Percentiles rank a stretch among this genome's conserved stretches.
phyloP scores from a whole-genome alignment of 2,888 invertebrate genomes.

The Tipula vernalis region DNA sequence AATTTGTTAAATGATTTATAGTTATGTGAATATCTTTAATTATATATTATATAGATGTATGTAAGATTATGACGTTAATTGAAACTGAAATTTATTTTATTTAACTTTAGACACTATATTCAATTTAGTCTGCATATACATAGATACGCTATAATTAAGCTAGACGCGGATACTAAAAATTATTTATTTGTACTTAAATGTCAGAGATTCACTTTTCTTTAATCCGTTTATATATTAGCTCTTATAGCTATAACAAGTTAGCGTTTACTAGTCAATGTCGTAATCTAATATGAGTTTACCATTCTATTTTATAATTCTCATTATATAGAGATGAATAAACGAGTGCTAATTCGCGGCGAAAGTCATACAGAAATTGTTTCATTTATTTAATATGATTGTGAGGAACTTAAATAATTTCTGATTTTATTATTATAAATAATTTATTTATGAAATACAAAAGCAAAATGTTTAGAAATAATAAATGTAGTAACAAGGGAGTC shows the following conservation, averaged over 20 bases:
- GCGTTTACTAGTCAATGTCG: background rate
- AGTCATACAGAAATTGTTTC: background rate
- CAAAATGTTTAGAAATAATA: background rate
- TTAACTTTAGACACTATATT: background rate
- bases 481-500: background rate
- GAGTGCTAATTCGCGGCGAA: background rate
- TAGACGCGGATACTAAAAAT: background rate
- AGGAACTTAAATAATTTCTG: background rate
- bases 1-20: background rate
- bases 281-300: background rate
- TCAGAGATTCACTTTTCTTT: conserved; percentile 4
- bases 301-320: background rate
- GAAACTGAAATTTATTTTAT: background rate
- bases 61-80: background rate
- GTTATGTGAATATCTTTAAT: background rate
- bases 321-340: background rate
- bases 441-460: background rate
- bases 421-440: background rate
- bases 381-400: background rate
- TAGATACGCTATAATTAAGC: background rate
- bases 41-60: background rate
- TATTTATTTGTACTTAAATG: background rate
- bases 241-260: background rate
- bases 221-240: background rate
- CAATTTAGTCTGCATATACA: background rate